Conservation (phyloP, 1,140 invertebrate species). For the Mycetomoellerius zeteki region DNA sequence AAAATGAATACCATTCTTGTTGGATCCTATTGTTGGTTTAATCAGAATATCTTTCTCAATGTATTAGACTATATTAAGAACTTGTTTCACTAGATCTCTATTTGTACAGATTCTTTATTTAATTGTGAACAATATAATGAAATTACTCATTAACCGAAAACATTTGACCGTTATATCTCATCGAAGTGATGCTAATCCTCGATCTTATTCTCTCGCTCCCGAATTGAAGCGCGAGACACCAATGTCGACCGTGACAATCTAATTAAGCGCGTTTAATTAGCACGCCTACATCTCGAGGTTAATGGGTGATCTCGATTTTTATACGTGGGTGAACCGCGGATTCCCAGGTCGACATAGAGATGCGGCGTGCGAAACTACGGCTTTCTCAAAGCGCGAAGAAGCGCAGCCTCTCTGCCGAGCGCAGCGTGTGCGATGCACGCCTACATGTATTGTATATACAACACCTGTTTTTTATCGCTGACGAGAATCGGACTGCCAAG, state of each 20-base stretch:
- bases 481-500: slow-evolving; percentile 37
- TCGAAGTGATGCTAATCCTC: neutral
- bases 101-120: too few species aligned
- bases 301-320: slow-evolving; percentile 65
- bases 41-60: too few species aligned
- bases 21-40: too few species aligned
- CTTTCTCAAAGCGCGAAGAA: slow-evolving; percentile 65
- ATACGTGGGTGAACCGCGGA: slow-evolving; percentile 12
- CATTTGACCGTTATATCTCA: too few species aligned
- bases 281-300: slow-evolving; percentile 48
- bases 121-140: too few species aligned
- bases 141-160: too few species aligned
- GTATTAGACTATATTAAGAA: too few species aligned
- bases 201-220: neutral
- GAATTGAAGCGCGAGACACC: neutral
- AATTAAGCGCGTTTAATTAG: slow-evolving; percentile 50
- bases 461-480: slow-evolving; percentile 68
- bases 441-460: slow-evolving; percentile 11
- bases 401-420: neutral
- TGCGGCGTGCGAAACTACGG: slow-evolving; percentile 67
- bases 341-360: slow-evolving; percentile 58
- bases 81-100: too few species aligned
- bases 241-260: neutral
- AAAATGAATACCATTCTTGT: too few species aligned
- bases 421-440: neutral